Conservation (phyloP, 2,888 invertebrate genomes). For the Himalopsyche tibetana region DNA sequence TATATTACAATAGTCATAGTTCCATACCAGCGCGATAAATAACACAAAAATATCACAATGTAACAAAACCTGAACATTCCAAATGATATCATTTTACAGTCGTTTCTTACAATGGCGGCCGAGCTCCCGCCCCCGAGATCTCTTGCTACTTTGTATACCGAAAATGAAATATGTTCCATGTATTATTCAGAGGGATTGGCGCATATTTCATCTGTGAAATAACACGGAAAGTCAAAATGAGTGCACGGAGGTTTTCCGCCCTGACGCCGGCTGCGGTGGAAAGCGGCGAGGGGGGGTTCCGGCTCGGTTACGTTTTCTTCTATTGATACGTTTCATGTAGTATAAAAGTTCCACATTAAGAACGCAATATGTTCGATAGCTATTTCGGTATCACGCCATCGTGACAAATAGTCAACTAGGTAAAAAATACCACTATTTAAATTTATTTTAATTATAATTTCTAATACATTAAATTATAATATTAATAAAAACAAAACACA, state of each 20-base stretch:
- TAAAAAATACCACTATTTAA: too few species aligned
- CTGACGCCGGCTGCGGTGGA: conserved; percentile 26
- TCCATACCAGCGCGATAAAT: not conserved
- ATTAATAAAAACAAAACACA: too few species aligned
- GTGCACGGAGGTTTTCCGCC: conserved; percentile 51
- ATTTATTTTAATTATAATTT: too few species aligned
- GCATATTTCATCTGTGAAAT: conserved; percentile 79
- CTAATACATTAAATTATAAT: too few species aligned
- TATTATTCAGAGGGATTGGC: conserved; percentile 81
- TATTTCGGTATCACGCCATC: too few species aligned
- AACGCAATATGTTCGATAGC: too few species aligned
- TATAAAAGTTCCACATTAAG: too few species aligned
- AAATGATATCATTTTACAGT: conserved; percentile 36
- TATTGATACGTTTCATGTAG: not conserved
- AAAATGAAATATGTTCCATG: conserved; percentile 78
- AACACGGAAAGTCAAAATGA: conserved; percentile 70
- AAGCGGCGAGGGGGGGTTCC: not conserved
- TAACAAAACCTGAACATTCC: conserved; percentile 34
- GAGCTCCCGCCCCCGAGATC: conserved; percentile 8
- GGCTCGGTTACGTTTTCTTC: not conserved
- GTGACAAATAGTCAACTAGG: too few species aligned
- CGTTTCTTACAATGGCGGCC: conserved; percentile 8
- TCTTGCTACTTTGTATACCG: conserved; percentile 62
- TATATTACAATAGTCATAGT: not conserved
- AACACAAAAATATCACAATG: conserved; percentile 13